Evolutionary conservation across 2,888 invertebrate genomes (phyloP), one percentile per base, ranked within the genome.

Genomic region (Tenodera sinensis): DNA sequence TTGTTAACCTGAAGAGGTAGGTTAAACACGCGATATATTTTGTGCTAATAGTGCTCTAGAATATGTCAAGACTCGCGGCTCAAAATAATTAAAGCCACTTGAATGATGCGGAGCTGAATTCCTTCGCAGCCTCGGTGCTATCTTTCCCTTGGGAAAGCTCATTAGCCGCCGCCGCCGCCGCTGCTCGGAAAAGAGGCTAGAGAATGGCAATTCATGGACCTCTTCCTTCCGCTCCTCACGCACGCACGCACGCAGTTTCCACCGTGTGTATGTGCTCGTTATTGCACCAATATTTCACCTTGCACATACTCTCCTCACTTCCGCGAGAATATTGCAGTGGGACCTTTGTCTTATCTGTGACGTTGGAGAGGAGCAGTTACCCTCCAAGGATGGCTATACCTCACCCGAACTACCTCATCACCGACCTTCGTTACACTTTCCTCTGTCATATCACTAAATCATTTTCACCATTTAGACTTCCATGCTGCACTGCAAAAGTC

Each of bases 231-330:
- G 54, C 54, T 30, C 3, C 4, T 71, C 54, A 71, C 54, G 54
- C 54, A 71, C 42, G n/a, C n/a, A n/a, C n/a, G n/a, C n/a, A n/a
- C n/a, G n/a, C n/a, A n/a, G n/a, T 71, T 71, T 71, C 54, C 54
- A 71, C 54, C 54, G 54, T 71, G 54, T 71, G 54, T 71, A 71
- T 71, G 54, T 71, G 30, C 84, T 85, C 84, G 88, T 88, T 89
- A 89, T 88, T 89, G 88, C 88, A 28, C 83, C 89, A 85, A 88
- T 88, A 89, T 89, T 89, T 89, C 89, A 88, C 85, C 83, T 71
- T 85, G 88, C 86, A 71, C 54, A 71, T 71, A 71, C 54, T 71
- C 54, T 71, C 54, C 25, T 71, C 85, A 81, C 85, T 85, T 82
- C 85, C 88, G 83, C 30, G 83, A 88, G 86, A 88, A 88, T 85